Evolutionary conservation across 2,113 vertebrate genomes (phyloP), one percentile per base, ranked within the genome.

Genomic region (Gadus chalcogrammus): DNA sequence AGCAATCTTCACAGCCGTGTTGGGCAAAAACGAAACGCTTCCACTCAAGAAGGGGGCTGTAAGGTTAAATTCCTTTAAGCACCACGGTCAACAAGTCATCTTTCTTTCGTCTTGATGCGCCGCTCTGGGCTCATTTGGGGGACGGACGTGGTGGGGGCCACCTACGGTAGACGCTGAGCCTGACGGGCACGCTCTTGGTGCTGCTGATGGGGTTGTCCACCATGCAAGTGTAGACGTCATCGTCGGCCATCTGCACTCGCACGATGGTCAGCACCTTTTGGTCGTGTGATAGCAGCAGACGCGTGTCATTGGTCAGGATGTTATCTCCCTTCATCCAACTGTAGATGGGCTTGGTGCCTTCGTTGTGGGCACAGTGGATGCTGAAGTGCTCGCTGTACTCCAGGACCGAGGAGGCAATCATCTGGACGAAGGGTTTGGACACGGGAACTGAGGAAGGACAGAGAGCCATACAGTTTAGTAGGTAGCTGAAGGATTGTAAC

Each of bases 81-180:
- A 48, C 8, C 42, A 48, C 12, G 9, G 42, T 48, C 13, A 11
- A 48, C 12, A 48, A 48, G 4, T 35, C 31, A 35, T 48, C 8
- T 2, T 48, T 2, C 11, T 48, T 48, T 48, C 12, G 13, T 48
- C 42, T 48, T 48, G 42, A 48, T 48, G 42, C 42, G 12, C 9
- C 8, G 42, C 11, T 48, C 12, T 9, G 42, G 42, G 42, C 8
- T 48, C 42, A 48, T 48, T 48, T 13, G 12, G 42, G 11, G 42
- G 42, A 48, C 8, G 42, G 42, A 48, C 42, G 42, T 13, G 11
- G 42, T 42, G 38, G 38, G 8, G 31, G 31, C 63, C 67, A 87
- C 97, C 94, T 92, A 99, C 97, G 93, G 89, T 99, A 99, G 73
- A 99, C 95, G 0, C 97, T 99, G 86, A 99, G 90, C 82, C 91